Evolutionary conservation across 2,113 vertebrate genomes (phyloP).

Genomic region (Heterotilapia buettikoferi): DNA sequence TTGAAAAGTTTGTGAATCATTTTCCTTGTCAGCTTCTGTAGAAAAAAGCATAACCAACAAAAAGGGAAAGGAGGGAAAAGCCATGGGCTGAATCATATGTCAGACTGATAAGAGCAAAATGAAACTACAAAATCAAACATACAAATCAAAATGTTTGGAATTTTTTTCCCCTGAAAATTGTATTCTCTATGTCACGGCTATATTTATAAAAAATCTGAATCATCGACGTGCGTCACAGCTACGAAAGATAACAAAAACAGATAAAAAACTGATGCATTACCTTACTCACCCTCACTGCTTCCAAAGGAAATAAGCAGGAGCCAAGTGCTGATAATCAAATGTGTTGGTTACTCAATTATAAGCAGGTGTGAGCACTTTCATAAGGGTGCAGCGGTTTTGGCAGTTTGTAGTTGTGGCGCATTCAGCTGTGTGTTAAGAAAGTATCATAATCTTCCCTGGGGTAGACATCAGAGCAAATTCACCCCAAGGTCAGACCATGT

Average conservation of each 20-base stretch:
- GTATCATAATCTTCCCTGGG: too few relatives aligned
- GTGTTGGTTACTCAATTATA: neutral
- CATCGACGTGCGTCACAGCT: neutral
- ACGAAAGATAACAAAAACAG: neutral
- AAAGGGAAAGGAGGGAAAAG: neutral
- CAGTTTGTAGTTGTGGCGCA: too few relatives aligned
- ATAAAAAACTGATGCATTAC: neutral
- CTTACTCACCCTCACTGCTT: neutral
- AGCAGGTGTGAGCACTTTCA: neutral
- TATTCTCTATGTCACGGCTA: neutral
- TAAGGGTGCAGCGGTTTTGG: neutral
- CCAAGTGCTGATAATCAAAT: neutral
- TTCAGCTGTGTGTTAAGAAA: too few relatives aligned
- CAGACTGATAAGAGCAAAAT: neutral
- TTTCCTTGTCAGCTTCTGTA: neutral
- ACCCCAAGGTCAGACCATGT: too few relatives aligned
- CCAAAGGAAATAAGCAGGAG: neutral
- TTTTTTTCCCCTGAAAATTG: neutral
- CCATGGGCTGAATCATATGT: neutral
- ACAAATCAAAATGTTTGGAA: neutral
- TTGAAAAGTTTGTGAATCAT: neutral
- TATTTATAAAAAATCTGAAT: neutral
- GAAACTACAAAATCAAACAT: neutral
- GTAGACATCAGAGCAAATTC: too few relatives aligned
- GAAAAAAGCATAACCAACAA: neutral